A percentile compares a stretch with the other conserved stretches of the same genome.
Conservation (phyloP, 2,888 invertebrate genomes). For the Noctuana brunneofusca region DNA sequence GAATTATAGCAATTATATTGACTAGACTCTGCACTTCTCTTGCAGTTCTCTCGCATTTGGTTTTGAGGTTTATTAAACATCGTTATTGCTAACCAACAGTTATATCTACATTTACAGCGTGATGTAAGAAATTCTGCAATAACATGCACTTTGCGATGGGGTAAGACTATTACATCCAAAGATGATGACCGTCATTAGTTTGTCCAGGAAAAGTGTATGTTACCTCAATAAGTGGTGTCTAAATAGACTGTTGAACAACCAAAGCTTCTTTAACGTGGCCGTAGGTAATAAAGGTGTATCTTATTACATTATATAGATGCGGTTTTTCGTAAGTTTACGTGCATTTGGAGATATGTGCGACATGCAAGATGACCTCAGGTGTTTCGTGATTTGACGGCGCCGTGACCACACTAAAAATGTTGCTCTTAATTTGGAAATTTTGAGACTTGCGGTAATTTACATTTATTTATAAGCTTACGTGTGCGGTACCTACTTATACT, state of each 20-base stretch:
- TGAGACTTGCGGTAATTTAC: not conserved
- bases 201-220: not conserved
- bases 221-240: not conserved
- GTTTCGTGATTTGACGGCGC: not conserved
- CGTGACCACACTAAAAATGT: not conserved
- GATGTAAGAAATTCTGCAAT: constrained; percentile 1
- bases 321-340: constrained; percentile 7
- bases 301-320: too few species aligned
- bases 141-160: not conserved
- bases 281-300: too few species aligned
- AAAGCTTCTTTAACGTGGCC: too few species aligned
- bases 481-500: too few species aligned
- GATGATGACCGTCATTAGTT: constrained; percentile 4
- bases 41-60: not conserved
- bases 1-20: not conserved
- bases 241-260: too few species aligned
- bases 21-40: not conserved
- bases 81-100: not conserved
- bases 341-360: constrained; percentile 17
- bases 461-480: not conserved
- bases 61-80: not conserved
- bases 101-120: not conserved
- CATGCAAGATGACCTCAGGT: constrained; percentile 2
- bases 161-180: not conserved
- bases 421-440: not conserved